Evolutionary conservation across 1,140 invertebrate species (phyloP).

Genomic region (Caenorhabditis latens): DNA sequence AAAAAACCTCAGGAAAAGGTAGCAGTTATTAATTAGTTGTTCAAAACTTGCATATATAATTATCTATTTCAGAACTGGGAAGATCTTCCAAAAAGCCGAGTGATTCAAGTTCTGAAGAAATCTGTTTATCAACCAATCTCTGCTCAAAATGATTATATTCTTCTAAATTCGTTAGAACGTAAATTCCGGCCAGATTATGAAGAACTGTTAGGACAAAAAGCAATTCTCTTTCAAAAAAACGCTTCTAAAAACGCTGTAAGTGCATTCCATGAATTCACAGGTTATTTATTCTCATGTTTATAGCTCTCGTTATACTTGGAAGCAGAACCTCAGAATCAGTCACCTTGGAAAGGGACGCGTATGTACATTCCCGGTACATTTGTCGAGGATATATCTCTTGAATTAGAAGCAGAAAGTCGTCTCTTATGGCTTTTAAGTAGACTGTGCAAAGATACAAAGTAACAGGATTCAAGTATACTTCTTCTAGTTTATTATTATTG

Average conservation of each 20-base stretch:
- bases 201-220: no score
- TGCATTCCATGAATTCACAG: no score
- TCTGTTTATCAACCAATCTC: background rate
- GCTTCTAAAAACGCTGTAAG: no score
- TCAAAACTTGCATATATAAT: background rate
- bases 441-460: background rate
- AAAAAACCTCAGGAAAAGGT: background rate
- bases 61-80: background rate
- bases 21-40: background rate
- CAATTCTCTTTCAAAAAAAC: no score
- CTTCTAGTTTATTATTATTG: no score
- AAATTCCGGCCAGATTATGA: no score
- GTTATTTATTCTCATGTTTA: background rate
- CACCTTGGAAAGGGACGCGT: slow-evolving; percentile 11
- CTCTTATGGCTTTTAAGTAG: background rate
- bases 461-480: background rate
- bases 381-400: background rate
- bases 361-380: background rate
- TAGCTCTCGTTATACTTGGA: background rate
- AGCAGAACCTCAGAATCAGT: no score
- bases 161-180: no score
- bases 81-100: background rate
- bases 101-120: background rate
- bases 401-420: background rate
- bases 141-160: no score